Evolutionary conservation across 2,797 vertebrate genomes (phyloP).

Genomic region (Arctocebus calabarensis): DNA sequence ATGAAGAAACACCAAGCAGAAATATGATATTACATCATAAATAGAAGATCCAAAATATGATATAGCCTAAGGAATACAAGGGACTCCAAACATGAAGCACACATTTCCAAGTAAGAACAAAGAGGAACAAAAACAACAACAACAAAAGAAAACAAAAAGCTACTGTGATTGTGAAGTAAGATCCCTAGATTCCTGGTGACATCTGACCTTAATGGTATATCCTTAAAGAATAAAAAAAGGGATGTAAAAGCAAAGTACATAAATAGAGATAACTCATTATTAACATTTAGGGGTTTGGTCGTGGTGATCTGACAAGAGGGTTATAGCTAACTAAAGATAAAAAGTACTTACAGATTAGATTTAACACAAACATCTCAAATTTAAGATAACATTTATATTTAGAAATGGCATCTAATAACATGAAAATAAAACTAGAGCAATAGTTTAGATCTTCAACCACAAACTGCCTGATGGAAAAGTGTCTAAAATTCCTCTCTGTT

Average conservation of each 20-base stretch:
- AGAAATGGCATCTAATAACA: background rate
- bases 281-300: background rate
- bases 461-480: background rate
- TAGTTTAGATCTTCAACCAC: background rate
- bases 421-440: background rate
- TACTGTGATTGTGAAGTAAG: background rate
- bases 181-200: background rate
- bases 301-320: background rate
- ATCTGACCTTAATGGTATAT: background rate
- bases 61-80: background rate
- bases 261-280: background rate
- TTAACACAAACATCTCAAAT: background rate
- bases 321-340: background rate
- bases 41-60: background rate
- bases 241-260: background rate
- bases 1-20: background rate
- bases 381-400: background rate
- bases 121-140: background rate
- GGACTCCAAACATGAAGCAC: background rate
- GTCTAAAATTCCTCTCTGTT: background rate
- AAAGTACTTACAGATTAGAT: background rate
- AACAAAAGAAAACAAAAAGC: background rate
- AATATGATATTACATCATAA: background rate
- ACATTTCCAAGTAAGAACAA: background rate
- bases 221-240: background rate